Evolutionary conservation across 2,888 invertebrate species (phyloP).

Genomic region (Caenorhabditis sp.): DNA sequence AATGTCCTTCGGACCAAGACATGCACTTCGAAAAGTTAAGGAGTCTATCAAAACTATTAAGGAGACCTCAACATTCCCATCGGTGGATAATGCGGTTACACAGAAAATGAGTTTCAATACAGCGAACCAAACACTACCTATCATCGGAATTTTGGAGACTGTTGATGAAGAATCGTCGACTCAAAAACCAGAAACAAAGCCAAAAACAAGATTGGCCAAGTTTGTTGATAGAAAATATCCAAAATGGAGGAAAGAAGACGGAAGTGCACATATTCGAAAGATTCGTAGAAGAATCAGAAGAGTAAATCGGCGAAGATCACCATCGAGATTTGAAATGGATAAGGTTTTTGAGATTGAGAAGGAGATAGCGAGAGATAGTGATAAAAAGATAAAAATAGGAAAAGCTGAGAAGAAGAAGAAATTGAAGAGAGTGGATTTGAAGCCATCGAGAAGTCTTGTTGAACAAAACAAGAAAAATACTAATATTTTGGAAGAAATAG

Average conservation of each 20-base stretch:
- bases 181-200: constrained; percentile 8
- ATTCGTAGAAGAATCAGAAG: constrained; percentile 12
- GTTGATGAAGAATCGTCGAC: background rate
- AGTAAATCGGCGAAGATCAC: constrained; percentile 12
- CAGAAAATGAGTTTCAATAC: background rate
- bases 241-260: constrained; percentile 14
- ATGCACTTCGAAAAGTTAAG: background rate
- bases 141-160: background rate
- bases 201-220: constrained; percentile 11
- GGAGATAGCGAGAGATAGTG: constrained; percentile 33
- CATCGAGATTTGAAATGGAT: constrained; percentile 15
- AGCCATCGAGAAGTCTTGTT: constrained; percentile 12
- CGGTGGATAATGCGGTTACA: background rate
- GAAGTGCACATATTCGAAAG: constrained; percentile 8
- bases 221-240: constrained; percentile 3
- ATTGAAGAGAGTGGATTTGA: constrained; percentile 23
- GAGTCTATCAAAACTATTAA: background rate
- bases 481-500: constrained; percentile 36
- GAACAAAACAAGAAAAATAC: constrained; percentile 20
- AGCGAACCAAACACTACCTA: background rate
- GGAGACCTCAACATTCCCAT: background rate
- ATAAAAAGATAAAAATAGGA: constrained; percentile 21
- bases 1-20: background rate
- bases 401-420: constrained; percentile 8
- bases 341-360: constrained; percentile 20